Evolutionary conservation across 2,888 invertebrate genomes (phyloP).

Genomic region (Eledona agricola): DNA sequence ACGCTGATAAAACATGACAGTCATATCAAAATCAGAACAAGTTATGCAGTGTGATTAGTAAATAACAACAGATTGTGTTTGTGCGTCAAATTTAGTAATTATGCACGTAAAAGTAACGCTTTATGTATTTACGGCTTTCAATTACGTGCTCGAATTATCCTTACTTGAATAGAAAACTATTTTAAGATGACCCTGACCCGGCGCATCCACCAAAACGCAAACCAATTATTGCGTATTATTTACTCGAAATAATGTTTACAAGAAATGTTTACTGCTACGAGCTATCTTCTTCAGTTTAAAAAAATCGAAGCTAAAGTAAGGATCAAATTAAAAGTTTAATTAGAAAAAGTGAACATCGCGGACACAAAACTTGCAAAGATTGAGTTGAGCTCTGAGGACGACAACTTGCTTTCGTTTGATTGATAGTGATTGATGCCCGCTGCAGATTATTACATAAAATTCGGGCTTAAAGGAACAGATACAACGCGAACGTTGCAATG

Average conservation of each 20-base stretch:
- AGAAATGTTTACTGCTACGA: too few species aligned
- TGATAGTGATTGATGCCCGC: conserved; percentile 12
- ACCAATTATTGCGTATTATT: too few species aligned
- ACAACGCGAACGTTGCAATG: background rate
- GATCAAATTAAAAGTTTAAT: conserved; percentile 16
- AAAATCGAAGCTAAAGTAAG: too few species aligned
- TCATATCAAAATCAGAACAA: conserved; percentile 18
- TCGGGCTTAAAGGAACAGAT: conserved; percentile 1
- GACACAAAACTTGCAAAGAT: conserved; percentile 2
- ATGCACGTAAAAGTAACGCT: too few species aligned
- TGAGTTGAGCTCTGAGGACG: conserved; percentile 9
- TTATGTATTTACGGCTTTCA: too few species aligned
- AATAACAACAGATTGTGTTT: conserved; percentile 28
- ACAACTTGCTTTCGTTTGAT: conserved; percentile 15
- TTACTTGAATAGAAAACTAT: too few species aligned
- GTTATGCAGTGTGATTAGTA: conserved; percentile 17
- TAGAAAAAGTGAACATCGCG: conserved; percentile 14
- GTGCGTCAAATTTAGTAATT: too few species aligned
- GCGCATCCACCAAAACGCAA: conserved; percentile 16
- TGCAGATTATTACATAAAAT: conserved; percentile 1
- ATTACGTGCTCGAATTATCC: too few species aligned
- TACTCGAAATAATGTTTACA: conserved; percentile 2
- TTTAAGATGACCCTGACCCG: conserved; percentile 8
- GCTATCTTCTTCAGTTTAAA: too few species aligned
- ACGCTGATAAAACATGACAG: conserved; percentile 1